Percentiles rank a stretch among this genome's conserved stretches.
Conservation (phyloP, 2,888 invertebrate genomes). For the Tinea semifulvella region DNA sequence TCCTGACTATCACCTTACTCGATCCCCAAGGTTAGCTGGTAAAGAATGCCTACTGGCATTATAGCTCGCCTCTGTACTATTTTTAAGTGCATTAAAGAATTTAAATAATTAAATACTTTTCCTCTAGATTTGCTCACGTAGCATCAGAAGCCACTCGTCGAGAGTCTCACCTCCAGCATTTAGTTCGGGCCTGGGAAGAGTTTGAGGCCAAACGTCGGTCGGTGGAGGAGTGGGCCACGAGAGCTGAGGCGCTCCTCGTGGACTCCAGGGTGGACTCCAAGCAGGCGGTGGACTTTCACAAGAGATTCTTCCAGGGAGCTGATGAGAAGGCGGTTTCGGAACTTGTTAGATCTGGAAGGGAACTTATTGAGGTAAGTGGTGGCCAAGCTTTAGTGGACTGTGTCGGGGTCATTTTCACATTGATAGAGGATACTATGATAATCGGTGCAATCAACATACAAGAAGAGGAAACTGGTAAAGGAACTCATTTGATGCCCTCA, state of each 20-base stretch:
- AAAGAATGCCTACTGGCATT: too few species aligned
- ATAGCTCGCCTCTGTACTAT: too few species aligned
- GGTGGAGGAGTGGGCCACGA: slow-evolving; percentile 87
- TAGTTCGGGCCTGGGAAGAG: slow-evolving; percentile 84
- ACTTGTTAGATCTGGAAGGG: slow-evolving; percentile 79
- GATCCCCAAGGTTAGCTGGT: too few species aligned
- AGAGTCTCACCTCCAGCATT: slow-evolving; percentile 82
- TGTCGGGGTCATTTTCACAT: too few species aligned
- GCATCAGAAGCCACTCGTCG: slow-evolving; percentile 78
- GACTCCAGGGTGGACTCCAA: slow-evolving; percentile 84
- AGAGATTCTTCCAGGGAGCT: slow-evolving; percentile 86
- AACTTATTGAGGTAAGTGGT: slow-evolving; percentile 72
- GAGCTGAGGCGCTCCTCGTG: slow-evolving; percentile 82
- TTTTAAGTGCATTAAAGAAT: too few species aligned
- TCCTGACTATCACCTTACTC: too few species aligned
- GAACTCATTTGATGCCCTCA: too few species aligned
- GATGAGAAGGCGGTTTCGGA: slow-evolving; percentile 86
- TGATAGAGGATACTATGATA: too few species aligned
- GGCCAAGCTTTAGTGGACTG: too few species aligned
- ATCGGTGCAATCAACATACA: too few species aligned
- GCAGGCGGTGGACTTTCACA: slow-evolving; percentile 83
- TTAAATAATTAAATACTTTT: too few species aligned
- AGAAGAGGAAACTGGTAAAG: too few species aligned
- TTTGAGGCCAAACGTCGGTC: slow-evolving; percentile 81
- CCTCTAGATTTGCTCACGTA: slow-evolving; percentile 73